A percentile compares a stretch with the other conserved stretches of the same genome.
phyloP scores from a whole-genome alignment of 2,797 vertebrate species.

The Labroides dimidiatus region DNA sequence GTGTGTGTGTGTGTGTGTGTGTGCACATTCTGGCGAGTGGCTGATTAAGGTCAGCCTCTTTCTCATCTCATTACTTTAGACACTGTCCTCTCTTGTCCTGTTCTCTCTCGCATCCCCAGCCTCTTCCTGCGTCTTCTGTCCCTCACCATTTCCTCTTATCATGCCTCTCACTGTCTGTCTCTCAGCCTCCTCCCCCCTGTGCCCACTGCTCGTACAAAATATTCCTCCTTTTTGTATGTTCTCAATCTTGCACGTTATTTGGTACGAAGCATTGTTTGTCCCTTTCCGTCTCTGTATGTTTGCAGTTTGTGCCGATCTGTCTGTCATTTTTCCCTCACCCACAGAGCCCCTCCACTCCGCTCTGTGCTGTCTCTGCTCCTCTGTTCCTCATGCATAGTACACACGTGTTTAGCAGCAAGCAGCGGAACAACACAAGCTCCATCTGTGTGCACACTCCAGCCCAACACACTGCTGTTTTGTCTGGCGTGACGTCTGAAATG shows the following conservation, averaged over 20 bases:
- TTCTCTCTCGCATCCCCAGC: slow-evolving; percentile 32
- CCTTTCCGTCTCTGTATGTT: not conserved
- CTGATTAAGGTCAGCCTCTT: slow-evolving; percentile 73
- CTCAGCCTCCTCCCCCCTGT: slow-evolving; percentile 4
- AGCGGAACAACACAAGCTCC: slow-evolving; percentile 25
- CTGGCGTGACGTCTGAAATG: slow-evolving; percentile 42
- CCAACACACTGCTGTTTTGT: slow-evolving; percentile 42
- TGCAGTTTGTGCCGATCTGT: not conserved
- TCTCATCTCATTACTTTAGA: slow-evolving; percentile 65
- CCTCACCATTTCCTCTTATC: slow-evolving; percentile 33
- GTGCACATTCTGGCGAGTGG: slow-evolving; percentile 16
- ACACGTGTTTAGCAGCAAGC: slow-evolving; percentile 40
- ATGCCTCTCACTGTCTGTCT: slow-evolving; percentile 30
- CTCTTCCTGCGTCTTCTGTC: slow-evolving; percentile 40
- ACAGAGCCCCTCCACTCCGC: slow-evolving; percentile 15
- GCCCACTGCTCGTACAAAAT: not conserved
- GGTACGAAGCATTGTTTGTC: not conserved
- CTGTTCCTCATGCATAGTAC: slow-evolving; percentile 38
- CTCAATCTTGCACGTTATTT: slow-evolving; percentile 14
- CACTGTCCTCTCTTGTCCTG: slow-evolving; percentile 35
- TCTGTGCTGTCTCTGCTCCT: slow-evolving; percentile 18
- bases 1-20: not conserved
- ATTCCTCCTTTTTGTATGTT: slow-evolving; percentile 2
- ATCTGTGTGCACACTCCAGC: slow-evolving; percentile 30
- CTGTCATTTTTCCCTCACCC: slow-evolving; percentile 32